A percentile compares a stretch with the other conserved stretches of the same genome.
These are phyloP conservation scores for Chaetophractus vellerosus DNA, from an alignment of 2,797 vertebrate species.

Conservation along the genomic window DNA sequence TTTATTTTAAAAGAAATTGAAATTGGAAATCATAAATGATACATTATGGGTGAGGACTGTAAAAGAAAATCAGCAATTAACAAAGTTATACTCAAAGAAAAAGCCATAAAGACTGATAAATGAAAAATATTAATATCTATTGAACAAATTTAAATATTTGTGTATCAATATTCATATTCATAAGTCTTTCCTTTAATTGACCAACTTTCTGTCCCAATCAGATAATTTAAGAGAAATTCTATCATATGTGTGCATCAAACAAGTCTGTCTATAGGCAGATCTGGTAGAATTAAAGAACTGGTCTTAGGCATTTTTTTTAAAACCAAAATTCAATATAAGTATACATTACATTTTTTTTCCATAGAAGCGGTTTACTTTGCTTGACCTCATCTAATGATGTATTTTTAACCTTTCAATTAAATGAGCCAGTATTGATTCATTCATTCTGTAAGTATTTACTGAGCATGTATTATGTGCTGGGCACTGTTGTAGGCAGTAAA, in stretches of 20 bases:
- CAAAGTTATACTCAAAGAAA: neutral
- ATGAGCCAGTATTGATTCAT: neutral
- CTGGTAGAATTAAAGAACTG: neutral
- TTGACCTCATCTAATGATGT: neutral
- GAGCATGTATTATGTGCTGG: neutral
- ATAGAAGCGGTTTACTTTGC: slow-evolving; percentile 38
- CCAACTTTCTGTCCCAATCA: neutral
- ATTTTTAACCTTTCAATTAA: slow-evolving; percentile 58
- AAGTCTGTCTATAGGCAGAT: neutral
- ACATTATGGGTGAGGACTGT: neutral
- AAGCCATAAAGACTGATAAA: neutral
- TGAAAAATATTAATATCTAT: slow-evolving; percentile 3
- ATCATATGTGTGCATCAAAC: neutral
- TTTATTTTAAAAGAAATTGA: slow-evolving; percentile 56
- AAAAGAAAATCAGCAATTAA: neutral
- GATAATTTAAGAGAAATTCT: slow-evolving; percentile 49
- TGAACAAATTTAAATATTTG: slow-evolving; percentile 1
- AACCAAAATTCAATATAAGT: slow-evolving; percentile 11
- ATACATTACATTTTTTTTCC: slow-evolving; percentile 58
- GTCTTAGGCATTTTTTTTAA: slow-evolving; percentile 35
- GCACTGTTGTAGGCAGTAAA: slow-evolving; percentile 8
- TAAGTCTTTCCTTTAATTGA: slow-evolving; percentile 23
- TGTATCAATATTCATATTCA: neutral
- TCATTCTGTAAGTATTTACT: neutral
- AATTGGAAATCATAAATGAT: slow-evolving; percentile 42